A percentile compares a stretch with the other conserved stretches of the same genome.
These are phyloP conservation scores for Melanotaenia maccullochi DNA, from an alignment of 2,797 vertebrate genomes.

Conservation along the genomic window DNA sequence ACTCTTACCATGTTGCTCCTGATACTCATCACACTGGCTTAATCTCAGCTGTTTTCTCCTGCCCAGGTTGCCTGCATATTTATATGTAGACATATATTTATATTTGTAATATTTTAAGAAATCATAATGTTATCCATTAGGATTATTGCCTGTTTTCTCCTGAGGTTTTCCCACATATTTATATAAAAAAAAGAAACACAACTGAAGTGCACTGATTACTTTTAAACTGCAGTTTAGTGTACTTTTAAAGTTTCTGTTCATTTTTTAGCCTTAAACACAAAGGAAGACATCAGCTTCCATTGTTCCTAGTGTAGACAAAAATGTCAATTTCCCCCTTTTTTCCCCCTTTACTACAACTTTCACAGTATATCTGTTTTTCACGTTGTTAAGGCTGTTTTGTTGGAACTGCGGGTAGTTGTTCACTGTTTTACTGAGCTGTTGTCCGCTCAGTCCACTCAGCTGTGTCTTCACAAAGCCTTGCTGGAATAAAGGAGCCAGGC, in stretches of 20 bases:
- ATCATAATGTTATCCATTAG: conserved; percentile 28
- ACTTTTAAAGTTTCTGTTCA: conserved; percentile 19
- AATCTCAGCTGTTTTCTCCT: conserved; percentile 29
- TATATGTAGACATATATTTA: no score
- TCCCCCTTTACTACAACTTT: conserved; percentile 29
- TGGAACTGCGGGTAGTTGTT: conserved; percentile 42
- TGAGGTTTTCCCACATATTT: conserved; percentile 25
- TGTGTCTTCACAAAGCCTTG: conserved; percentile 68
- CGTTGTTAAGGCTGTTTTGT: conserved; percentile 57
- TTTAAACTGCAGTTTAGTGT: neutral
- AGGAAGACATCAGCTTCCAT: conserved; percentile 24
- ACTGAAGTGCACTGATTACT: conserved; percentile 3
- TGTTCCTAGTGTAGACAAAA: conserved; percentile 19
- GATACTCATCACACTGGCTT: conserved; percentile 54
- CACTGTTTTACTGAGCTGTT: conserved; percentile 53
- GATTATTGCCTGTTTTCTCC: conserved; percentile 44
- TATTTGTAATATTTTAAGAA: neutral
- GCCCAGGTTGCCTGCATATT: conserved; percentile 11
- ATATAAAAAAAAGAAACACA: conserved; percentile 10
- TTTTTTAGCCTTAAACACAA: conserved; percentile 4
- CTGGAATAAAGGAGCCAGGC: conserved; percentile 70
- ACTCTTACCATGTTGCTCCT: conserved; percentile 47
- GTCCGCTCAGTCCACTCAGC: conserved; percentile 69
- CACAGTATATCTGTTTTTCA: conserved; percentile 51
- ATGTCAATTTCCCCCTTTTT: conserved; percentile 34